phyloP scores from a whole-genome alignment of 2,797 vertebrate genomes.

The Leucoraja ocellata region DNA sequence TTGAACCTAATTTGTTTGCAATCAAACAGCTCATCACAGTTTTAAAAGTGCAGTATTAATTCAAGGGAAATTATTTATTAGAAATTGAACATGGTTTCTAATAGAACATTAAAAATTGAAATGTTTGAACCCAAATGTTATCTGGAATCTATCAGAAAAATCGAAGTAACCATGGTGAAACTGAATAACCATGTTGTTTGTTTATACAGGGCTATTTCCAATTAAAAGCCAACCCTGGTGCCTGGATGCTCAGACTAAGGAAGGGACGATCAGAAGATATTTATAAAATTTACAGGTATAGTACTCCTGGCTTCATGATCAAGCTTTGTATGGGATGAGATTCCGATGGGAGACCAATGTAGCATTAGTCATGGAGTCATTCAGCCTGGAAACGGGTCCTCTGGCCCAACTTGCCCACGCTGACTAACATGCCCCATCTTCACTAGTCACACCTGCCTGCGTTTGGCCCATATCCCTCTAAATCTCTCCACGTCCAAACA shows the following conservation, averaged over 20 bases:
- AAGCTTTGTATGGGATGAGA: too few relatives aligned
- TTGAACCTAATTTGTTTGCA: background rate
- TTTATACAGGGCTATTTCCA: constrained; percentile 85
- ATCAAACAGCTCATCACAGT: background rate
- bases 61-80: background rate
- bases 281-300: constrained; percentile 89
- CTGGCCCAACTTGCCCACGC: too few relatives aligned
- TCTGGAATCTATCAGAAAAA: background rate
- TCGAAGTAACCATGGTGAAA: background rate
- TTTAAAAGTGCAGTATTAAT: background rate
- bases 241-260: constrained; percentile 83
- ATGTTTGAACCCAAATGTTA: background rate
- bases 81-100: background rate
- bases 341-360: too few relatives aligned
- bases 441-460: too few relatives aligned
- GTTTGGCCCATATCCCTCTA: too few relatives aligned
- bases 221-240: constrained; percentile 92
- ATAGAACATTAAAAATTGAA: background rate
- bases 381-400: too few relatives aligned
- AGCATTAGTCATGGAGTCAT: too few relatives aligned
- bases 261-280: constrained; percentile 94
- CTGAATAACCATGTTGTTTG: background rate
- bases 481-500: too few relatives aligned
- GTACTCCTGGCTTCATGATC: too few relatives aligned
- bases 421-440: too few relatives aligned